phyloP scores from a whole-genome alignment of 2,888 invertebrate genomes.

The Ormyrus pomaceus region DNA sequence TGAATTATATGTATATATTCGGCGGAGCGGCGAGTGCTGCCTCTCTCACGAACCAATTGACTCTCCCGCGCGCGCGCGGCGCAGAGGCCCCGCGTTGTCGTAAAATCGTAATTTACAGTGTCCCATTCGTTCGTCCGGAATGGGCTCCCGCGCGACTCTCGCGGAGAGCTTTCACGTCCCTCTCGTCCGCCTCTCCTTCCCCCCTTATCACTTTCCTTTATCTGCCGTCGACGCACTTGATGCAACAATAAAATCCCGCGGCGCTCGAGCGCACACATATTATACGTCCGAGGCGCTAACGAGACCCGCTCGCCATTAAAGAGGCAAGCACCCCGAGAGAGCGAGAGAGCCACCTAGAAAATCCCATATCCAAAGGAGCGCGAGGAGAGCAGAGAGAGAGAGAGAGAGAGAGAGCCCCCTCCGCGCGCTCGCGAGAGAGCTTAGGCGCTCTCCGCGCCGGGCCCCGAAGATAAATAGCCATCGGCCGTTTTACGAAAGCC shows the following conservation, averaged over 20 bases:
- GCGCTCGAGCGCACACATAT: slow-evolving; percentile 26
- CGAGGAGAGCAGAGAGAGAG: neutral
- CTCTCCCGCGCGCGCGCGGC: neutral
- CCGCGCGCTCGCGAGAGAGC: neutral
- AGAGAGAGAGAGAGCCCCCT: neutral
- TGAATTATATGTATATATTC: slow-evolving; percentile 30
- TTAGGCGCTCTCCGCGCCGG: neutral
- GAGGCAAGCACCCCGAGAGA: slow-evolving; percentile 48
- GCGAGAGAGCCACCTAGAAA: slow-evolving; percentile 37
- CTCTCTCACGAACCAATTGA: slow-evolving; percentile 12
- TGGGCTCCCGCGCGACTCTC: slow-evolving; percentile 1
- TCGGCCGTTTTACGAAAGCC: slow-evolving; percentile 56
- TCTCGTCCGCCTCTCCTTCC: neutral
- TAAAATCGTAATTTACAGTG: slow-evolving; percentile 47
- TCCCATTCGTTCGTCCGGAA: slow-evolving; percentile 28
- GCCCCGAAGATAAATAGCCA: slow-evolving; percentile 54
- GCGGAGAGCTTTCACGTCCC: neutral
- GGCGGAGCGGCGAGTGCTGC: neutral
- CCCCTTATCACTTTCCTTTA: slow-evolving; percentile 50
- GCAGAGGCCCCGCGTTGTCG: neutral
- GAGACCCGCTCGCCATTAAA: slow-evolving; percentile 55
- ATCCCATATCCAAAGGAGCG: slow-evolving; percentile 36
- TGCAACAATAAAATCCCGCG: slow-evolving; percentile 52
- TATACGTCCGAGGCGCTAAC: slow-evolving; percentile 57
- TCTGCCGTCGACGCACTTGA: slow-evolving; percentile 43